phyloP scores from a whole-genome alignment of 2,113 vertebrate species.

The Chlamydotis undulata region DNA sequence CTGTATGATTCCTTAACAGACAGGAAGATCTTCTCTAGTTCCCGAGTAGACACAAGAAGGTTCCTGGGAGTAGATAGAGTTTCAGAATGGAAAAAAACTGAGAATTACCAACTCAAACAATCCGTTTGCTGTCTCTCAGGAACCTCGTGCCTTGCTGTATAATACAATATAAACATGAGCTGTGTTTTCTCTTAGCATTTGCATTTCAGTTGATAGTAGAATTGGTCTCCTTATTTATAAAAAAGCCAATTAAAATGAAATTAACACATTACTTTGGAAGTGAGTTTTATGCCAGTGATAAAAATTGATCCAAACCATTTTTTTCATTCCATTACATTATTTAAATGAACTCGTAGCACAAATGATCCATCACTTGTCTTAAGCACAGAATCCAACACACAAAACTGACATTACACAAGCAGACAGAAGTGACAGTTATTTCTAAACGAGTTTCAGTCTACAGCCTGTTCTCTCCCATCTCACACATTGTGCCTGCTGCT shows the following conservation, averaged over 20 bases:
- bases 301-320: neutral
- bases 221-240: neutral
- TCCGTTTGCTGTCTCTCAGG: conserved; percentile 6
- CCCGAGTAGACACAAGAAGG: neutral
- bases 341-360: neutral
- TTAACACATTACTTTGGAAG: neutral
- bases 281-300: neutral
- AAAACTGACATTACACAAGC: neutral
- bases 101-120: conserved; percentile 21
- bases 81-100: conserved; percentile 7
- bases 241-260: neutral
- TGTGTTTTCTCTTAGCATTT: neutral
- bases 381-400: neutral
- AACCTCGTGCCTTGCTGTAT: neutral
- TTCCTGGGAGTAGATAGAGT: neutral
- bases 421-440: neutral
- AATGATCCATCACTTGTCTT: neutral
- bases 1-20: neutral
- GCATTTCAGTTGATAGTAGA: neutral
- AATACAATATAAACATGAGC: neutral
- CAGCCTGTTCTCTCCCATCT: neutral
- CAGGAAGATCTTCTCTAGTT: neutral
- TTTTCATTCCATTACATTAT: neutral
- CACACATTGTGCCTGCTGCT: neutral
- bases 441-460: neutral